Base-by-base conservation (phyloP, 1,140 invertebrate species). In the Leucophenga varia region DNA sequence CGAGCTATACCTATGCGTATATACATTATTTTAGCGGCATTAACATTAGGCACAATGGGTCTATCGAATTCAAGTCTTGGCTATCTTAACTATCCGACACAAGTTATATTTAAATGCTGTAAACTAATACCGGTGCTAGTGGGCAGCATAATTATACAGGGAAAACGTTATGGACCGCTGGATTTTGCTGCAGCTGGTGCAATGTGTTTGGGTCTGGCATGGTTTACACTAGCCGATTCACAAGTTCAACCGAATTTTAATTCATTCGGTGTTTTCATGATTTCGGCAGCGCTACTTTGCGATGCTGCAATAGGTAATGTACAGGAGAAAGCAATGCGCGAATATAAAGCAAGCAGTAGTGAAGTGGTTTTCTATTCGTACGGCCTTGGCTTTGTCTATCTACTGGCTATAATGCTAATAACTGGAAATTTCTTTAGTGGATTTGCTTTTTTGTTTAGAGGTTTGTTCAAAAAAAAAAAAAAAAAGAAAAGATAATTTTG, bases 291-390 rank as follows among this genome's bases (percentile, higher is more conserved):
- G 1, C 76, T 98, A 28, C 73, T 94, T 8, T 95, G 93, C 65
- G 95, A 98, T 80, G 94, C 94, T 2, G 81, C 89, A 20, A 97
- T 97, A 60, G 94, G 94, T 30, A 98, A 98, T 81, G 87, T 97
- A 3, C 94, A 97, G 79, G 95, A 97, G 74, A 95, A 96, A 77
- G 85, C 86, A 0, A 93, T 97, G 86, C 91, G 91, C 61, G 82
- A 84, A 49, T 82, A 87, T 68, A 81, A 85, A 55, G 91, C 90
- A 3, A 80, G 84, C 1, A 96, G 94, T 79, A 87, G 87, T 49
- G 93, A 97, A 83, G 88, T 98, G 51, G 93, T 97, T 3, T 80
- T 96, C 19, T 97, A 94, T 72, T 96, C 94, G 0, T 96, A 97
- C 78, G 84, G 85, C 1, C 84, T 97, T 61, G 95, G 92, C 21